These are phyloP conservation scores for Psophia crepitans DNA, from an alignment of 2,113 vertebrate species.

Conservation along the genomic window DNA sequence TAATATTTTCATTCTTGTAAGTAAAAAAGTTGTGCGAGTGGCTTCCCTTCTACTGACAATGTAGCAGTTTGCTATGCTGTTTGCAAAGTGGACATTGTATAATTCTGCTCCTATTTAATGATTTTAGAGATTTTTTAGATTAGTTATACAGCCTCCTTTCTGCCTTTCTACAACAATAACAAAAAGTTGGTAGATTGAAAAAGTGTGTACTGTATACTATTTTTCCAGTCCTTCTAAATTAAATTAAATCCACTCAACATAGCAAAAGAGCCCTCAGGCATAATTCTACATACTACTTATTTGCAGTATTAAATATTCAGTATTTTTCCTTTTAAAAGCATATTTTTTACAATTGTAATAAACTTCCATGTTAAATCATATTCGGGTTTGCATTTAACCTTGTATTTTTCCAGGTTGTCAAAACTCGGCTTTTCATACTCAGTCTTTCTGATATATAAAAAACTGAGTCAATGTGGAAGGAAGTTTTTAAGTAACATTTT, in stretches of 20 bases:
- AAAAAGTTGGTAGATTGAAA: constrained; percentile 12
- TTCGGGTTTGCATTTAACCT: constrained; percentile 25
- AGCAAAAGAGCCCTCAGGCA: constrained; percentile 59
- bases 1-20: neutral
- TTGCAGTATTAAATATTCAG: constrained; percentile 70
- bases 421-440: constrained; percentile 18
- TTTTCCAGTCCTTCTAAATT: constrained; percentile 54
- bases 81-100: neutral
- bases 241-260: constrained; percentile 55
- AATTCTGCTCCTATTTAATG: neutral
- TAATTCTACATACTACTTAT: constrained; percentile 65
- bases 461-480: neutral
- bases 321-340: constrained; percentile 61
- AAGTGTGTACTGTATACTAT: constrained; percentile 12
- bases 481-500: neutral
- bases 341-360: constrained; percentile 60
- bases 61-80: neutral
- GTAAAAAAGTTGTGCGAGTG: neutral
- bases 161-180: neutral
- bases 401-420: constrained; percentile 21
- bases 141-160: neutral
- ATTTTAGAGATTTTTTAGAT: neutral
- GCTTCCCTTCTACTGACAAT: neutral
- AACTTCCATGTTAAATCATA: neutral
- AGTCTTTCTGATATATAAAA: neutral